Percentiles rank a stretch among this genome's conserved stretches.
Evolutionary conservation across 2,113 vertebrate genomes (phyloP).

Genomic region (Semicossyphus pulcher): DNA sequence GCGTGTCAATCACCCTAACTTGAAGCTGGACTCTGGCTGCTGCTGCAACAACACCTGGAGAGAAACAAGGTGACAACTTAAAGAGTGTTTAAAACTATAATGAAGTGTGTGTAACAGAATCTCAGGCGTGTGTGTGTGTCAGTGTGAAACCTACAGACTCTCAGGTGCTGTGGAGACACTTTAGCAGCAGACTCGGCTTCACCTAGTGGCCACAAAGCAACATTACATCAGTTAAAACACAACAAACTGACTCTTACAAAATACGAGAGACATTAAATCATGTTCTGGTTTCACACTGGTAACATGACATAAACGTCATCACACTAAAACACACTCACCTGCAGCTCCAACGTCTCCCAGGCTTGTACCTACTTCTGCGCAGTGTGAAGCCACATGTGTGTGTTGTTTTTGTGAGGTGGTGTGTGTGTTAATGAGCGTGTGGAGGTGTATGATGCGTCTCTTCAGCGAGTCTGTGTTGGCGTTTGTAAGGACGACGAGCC

Average conservation of each 20-base stretch:
- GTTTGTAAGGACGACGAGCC: slow-evolving; percentile 21
- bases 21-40: slow-evolving; percentile 21
- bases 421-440: neutral
- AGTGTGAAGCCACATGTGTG: neutral
- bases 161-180: slow-evolving; percentile 12
- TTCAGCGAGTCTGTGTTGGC: slow-evolving; percentile 9
- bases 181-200: neutral
- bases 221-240: slow-evolving; percentile 35
- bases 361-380: neutral
- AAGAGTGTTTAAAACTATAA: too few relatives aligned
- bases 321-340: neutral
- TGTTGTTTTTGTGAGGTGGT: accelerated
- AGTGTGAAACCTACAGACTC: neutral
- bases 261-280: too few relatives aligned
- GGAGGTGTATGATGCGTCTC: slow-evolving; percentile 1
- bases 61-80: neutral
- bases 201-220: slow-evolving; percentile 34
- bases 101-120: neutral
- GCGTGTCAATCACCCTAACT: slow-evolving; percentile 24
- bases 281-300: too few relatives aligned
- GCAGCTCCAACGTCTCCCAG: neutral
- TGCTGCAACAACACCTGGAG: neutral
- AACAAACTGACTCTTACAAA: too few relatives aligned
- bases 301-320: too few relatives aligned
- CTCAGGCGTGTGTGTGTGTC: slow-evolving; percentile 9